Base-by-base conservation (phyloP, 2,888 invertebrate species). In the Caenorhabditis sp. region DNA sequence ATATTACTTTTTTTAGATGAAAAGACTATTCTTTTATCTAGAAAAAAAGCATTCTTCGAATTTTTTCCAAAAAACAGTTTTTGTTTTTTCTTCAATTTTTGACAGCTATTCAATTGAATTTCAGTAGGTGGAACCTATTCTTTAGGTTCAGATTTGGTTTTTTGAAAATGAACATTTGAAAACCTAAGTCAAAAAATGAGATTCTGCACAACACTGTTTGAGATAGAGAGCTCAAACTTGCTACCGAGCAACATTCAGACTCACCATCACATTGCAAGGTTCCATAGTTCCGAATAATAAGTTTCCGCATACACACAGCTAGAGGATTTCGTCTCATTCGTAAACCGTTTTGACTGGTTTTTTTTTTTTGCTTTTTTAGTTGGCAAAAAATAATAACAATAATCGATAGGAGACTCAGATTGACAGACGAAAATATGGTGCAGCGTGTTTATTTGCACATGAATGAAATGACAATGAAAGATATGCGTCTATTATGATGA, bases 211-310 rank as follows among this genome's bases (percentile, higher is more conserved):
- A n/a, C n/a, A n/a, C n/a, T n/a, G n/a, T n/a, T n/a, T n/a, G n/a
- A n/a, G n/a, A n/a, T n/a, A n/a, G n/a, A n/a, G n/a, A n/a, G n/a
- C n/a, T n/a, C n/a, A n/a, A n/a, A n/a, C n/a, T n/a, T n/a, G n/a
- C n/a, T n/a, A n/a, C n/a, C n/a, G 31, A 31, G 31, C 31, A 31
- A 31, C 44, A 10, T 44, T 44, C 44, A 44, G 44, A 41, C 61
- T 12, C 41, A 61, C 61, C 41, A 16, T 59, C 31, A 35, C 35
- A 35, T 24, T 41, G 22, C 16, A 49, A 44, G 8, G 28, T 31
- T 64, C 64, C 64, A 64, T 64, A 64, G 47, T 31, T 64, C 44
- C 26, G 26, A 47, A 64, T 16, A 47, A 64, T 16, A 47, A 64
- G 2, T n/a, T 64, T 64, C 64, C 64, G 64, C 64, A 64, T 64